These are phyloP conservation scores for Chrysaora quinquecirrha DNA, from an alignment of 30 jellyfish, hydroid and myxozoan species.

Conservation along the genomic window DNA sequence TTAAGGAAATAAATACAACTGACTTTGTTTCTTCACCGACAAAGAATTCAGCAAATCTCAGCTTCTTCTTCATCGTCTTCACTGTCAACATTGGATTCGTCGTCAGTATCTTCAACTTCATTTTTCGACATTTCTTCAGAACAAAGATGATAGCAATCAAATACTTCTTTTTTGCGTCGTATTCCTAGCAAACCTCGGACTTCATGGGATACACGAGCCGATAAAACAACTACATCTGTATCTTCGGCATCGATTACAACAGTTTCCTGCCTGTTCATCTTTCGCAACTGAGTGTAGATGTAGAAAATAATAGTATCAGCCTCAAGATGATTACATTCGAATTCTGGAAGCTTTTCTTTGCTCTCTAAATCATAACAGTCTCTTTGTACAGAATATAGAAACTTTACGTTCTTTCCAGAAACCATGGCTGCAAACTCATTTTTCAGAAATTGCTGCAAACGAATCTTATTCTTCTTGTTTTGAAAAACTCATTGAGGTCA, in stretches of 20 bases:
- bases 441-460: conserved; percentile 38
- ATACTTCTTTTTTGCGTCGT: conserved; percentile 3
- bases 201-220: conserved; percentile 30
- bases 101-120: conserved; percentile 6
- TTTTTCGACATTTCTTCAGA: conserved; percentile 5
- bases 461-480: conserved; percentile 43
- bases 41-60: conserved; percentile 6
- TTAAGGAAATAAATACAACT: no score
- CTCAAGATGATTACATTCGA: conserved; percentile 41
- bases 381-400: conserved; percentile 26
- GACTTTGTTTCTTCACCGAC: conserved; percentile 5
- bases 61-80: conserved; percentile 21
- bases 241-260: conserved; percentile 38
- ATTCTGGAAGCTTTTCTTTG: conserved; percentile 26
- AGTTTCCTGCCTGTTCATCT: conserved; percentile 30
- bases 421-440: conserved; percentile 40
- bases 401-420: conserved; percentile 14
- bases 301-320: conserved; percentile 50
- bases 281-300: conserved; percentile 37
- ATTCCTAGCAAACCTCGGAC: conserved; percentile 13
- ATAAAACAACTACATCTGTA: conserved; percentile 39
- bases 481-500: conserved; percentile 21
- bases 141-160: conserved; percentile 3
- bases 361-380: conserved; percentile 4
- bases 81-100: neutral